phyloP scores from a whole-genome alignment of 2,797 vertebrate genomes.

The Cryptoprocta ferox region DNA sequence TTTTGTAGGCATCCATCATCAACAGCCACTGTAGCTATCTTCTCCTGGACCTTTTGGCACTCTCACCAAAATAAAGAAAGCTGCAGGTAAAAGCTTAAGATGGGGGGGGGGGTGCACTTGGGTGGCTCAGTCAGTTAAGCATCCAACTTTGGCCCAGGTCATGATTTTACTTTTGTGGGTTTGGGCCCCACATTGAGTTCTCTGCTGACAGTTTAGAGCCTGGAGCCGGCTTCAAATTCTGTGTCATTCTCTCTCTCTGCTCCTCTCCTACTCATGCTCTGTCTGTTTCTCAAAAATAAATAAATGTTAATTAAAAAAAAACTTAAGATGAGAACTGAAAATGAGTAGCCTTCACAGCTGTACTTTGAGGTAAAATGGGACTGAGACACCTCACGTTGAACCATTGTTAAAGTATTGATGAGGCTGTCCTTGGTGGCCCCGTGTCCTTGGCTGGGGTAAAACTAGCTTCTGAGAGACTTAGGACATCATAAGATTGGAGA shows the following conservation, averaged over 20 bases:
- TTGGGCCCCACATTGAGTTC: too few relatives aligned
- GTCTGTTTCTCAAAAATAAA: too few relatives aligned
- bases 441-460: background rate
- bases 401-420: rapidly evolving
- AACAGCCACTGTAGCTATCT: background rate
- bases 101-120: too few relatives aligned
- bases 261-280: too few relatives aligned
- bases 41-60: background rate
- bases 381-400: background rate
- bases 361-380: background rate
- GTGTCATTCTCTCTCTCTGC: too few relatives aligned
- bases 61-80: background rate
- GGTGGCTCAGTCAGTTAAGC: too few relatives aligned
- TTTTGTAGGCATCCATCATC: background rate
- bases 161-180: too few relatives aligned
- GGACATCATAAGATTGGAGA: background rate
- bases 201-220: too few relatives aligned
- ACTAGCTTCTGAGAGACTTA: background rate
- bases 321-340: background rate
- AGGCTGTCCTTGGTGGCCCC: too few relatives aligned
- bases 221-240: too few relatives aligned
- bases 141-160: too few relatives aligned
- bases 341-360: rapidly evolving
- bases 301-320: too few relatives aligned
- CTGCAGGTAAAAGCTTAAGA: background rate